Percentiles rank a stretch among this genome's conserved stretches.
These are phyloP conservation scores for Passer montanus DNA, from an alignment of 2,113 vertebrate genomes.

Conservation along the genomic window DNA sequence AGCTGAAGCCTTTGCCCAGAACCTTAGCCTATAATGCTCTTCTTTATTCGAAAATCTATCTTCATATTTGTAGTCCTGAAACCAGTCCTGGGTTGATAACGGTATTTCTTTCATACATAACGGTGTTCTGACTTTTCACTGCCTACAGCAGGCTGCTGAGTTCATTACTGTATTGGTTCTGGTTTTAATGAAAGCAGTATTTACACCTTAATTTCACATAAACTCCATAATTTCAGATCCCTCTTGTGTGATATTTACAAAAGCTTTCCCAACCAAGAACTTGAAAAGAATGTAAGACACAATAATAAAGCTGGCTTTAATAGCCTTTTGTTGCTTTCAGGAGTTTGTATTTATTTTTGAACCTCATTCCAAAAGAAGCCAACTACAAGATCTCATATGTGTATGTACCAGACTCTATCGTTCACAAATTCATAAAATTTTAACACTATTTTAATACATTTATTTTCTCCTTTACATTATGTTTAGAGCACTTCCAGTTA, in stretches of 20 bases:
- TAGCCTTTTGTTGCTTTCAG: not conserved
- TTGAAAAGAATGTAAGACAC: not conserved
- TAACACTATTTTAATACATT: not conserved
- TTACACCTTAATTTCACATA: not conserved
- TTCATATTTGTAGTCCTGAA: not conserved
- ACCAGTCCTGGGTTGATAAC: not conserved
- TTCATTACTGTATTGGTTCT: not conserved
- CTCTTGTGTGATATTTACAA: not conserved
- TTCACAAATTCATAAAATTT: not conserved
- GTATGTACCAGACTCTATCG: not conserved
- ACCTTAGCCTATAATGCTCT: not conserved
- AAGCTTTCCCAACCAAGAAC: not conserved
- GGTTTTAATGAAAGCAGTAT: not conserved
- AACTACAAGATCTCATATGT: not conserved
- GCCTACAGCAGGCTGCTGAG: not conserved
- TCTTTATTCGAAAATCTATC: not conserved
- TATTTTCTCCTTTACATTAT: not conserved
- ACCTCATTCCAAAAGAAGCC: not conserved
- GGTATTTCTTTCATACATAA: not conserved
- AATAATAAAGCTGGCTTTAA: not conserved
- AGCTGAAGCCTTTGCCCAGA: not conserved
- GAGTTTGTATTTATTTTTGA: not conserved
- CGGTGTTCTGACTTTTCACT: not conserved
- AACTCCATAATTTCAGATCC: not conserved
- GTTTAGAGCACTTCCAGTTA: not conserved